Evolutionary conservation across 2,797 vertebrate genomes (phyloP).

Genomic region (Spheniscus humboldti): DNA sequence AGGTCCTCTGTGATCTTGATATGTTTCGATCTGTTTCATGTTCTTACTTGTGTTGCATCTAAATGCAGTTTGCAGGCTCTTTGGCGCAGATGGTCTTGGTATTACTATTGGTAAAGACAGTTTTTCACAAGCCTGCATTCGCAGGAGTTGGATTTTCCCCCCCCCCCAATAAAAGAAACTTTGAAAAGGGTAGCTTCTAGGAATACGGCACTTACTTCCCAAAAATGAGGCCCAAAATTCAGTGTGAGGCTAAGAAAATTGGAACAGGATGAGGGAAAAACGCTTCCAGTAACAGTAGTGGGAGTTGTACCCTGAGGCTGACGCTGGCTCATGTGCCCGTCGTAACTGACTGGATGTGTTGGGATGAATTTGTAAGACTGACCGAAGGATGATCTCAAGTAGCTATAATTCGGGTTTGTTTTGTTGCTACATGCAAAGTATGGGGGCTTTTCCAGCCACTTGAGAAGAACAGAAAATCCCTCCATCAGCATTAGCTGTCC

Average conservation of each 20-base stretch:
- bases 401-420: not conserved
- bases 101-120: not conserved
- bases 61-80: not conserved
- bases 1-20: not conserved
- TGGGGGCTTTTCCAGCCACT: not conserved
- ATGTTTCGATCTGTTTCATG: not conserved
- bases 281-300: not conserved
- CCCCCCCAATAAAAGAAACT: not conserved
- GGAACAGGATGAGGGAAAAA: not conserved
- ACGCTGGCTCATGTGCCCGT: fast-evolving
- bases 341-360: not conserved
- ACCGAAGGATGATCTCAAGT: not conserved
- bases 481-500: not conserved
- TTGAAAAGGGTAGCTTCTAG: not conserved
- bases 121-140: not conserved
- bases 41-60: not conserved
- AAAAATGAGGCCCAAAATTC: not conserved
- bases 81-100: not conserved
- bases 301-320: not conserved
- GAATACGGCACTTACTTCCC: not conserved
- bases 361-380: not conserved
- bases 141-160: not conserved
- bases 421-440: not conserved
- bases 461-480: conserved; percentile 2
- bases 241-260: not conserved